Evolutionary conservation across 1,140 invertebrate species (phyloP), one percentile per base, ranked within the genome.

Genomic region (Schlechtendalia chinensis): DNA sequence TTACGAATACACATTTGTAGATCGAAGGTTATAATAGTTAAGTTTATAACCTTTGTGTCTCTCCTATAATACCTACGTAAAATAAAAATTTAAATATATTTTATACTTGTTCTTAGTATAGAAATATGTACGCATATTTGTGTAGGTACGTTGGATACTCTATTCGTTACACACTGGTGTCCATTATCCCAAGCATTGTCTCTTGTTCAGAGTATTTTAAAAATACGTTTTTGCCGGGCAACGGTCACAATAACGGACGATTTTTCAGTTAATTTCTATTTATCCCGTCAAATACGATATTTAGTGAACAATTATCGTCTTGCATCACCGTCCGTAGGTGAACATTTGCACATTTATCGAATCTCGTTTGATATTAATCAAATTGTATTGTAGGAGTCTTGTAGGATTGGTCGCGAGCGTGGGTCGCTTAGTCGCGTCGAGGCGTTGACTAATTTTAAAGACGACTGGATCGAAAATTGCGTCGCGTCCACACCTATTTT

Each of bases 401-500:
- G 45, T 67, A 72, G 69, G 69, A 54, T 72, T 32, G 69, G 69
- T 29, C 24, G n/a, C n/a, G 24, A 5, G 50, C 50, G 69, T 72
- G 69, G 69, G 69, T 54, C 53, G 69, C 17, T 54, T 54, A 50
- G 67, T 29, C 45, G n/a, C n/a, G 47, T 72, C 19, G 17, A 72
- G 69, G 47, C 50, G 69, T 72, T 72, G 69, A 54, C 69, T 54
- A 72, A 72, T 72, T 54, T 29, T 24, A 10, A 19, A 72, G 54
- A 54, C 69, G 50, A 53, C 47, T 54, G 17, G 3, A 54, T 29
- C 47, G 54, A 72, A 54, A 72, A 17, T 50, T 50, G 45, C 24
- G 16, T 69, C n/a, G 39, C 14, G 67, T 71, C 24, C 27, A 72
- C 69, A 11, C 69, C 69, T 72, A 72, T 53, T 71, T 39, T 45